Evolutionary conservation across 2,797 vertebrate species (phyloP), one percentile per base, ranked within the genome.

Genomic region (Phylloscopus collybita): DNA sequence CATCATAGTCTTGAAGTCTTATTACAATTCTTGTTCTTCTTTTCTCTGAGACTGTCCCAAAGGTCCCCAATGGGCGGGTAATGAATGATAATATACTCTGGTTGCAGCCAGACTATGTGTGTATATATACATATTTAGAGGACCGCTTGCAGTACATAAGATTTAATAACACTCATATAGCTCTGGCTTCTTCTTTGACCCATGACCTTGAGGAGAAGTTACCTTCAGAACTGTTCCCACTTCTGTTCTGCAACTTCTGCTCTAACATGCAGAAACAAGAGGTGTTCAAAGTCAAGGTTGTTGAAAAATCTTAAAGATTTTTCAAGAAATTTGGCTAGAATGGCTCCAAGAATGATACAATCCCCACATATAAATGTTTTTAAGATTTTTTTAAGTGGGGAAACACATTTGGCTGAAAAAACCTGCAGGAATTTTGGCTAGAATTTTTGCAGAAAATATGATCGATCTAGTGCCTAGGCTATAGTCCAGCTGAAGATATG

Each of bases 61-160:
- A 73, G 73, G 76, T 95, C 80, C 85, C 85, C 38, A 84, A 57
- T 84, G 85, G 92, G 89, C 0, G 0, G 76, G 32, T 81, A 94
- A 91, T 94, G 82, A 93, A 96, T 88, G 82, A 84, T 93, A 94
- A 97, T 90, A 44, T 14, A 64, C 75, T 72, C 80, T 70, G 79
- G 75, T 56, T 94, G 44, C 73, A 93, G 66, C 29, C 70, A 91
- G 65, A 42, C 45, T n/a, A 9, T 53, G 56, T 22, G 42, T 57
- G 30, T 81, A 50, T 80, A 73, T 60, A 75, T 84, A 90, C 50
- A 80, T 95, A 96, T 92, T 94, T 95, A 90, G 82, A 84, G 86
- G 72, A 84, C 19, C 2, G 10, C 34, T 95, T 70, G 62, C 66
- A 80, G 64, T 45, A 86, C 8, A 10, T 49, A 72, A 88, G 73